These are phyloP conservation scores for Tetramorium alpestre DNA, from an alignment of 1,140 invertebrate species.

Conservation along the genomic window DNA sequence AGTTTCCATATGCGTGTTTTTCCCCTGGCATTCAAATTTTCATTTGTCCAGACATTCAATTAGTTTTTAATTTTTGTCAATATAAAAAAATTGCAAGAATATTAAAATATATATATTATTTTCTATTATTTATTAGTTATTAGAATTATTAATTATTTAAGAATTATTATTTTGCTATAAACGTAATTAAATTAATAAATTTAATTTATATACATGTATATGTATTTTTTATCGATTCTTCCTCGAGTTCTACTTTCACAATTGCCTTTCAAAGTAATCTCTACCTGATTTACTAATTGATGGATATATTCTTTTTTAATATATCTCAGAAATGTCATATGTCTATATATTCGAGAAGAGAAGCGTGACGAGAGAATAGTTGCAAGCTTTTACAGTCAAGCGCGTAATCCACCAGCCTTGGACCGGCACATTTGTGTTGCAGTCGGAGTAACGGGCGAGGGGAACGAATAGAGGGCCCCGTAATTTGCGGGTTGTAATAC, in stretches of 20 bases:
- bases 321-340: conserved; percentile 26
- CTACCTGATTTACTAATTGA: conserved; percentile 32
- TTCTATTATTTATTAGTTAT: background rate
- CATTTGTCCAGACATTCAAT: background rate
- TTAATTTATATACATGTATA: background rate
- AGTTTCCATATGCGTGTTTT: conserved; percentile 17
- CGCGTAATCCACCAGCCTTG: conserved; percentile 68
- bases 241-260: background rate
- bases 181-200: background rate
- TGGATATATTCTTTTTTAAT: conserved; percentile 50
- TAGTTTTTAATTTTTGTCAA: conserved; percentile 1
- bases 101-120: background rate
- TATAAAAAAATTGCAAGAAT: background rate
- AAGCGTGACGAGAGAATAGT: background rate
- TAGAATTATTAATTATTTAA: background rate
- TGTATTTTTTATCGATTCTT: background rate
- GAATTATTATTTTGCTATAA: background rate
- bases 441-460: conserved; percentile 6
- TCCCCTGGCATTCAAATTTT: conserved; percentile 2
- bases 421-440: conserved; percentile 68
- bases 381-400: conserved; percentile 38
- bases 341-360: conserved; percentile 20
- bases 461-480: conserved; percentile 41
- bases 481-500: conserved; percentile 79
- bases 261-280: background rate